A percentile compares a stretch with the other conserved stretches of the same genome.
These are phyloP conservation scores for Erebia aethiops DNA, from an alignment of 2,888 invertebrate genomes.

Conservation along the genomic window DNA sequence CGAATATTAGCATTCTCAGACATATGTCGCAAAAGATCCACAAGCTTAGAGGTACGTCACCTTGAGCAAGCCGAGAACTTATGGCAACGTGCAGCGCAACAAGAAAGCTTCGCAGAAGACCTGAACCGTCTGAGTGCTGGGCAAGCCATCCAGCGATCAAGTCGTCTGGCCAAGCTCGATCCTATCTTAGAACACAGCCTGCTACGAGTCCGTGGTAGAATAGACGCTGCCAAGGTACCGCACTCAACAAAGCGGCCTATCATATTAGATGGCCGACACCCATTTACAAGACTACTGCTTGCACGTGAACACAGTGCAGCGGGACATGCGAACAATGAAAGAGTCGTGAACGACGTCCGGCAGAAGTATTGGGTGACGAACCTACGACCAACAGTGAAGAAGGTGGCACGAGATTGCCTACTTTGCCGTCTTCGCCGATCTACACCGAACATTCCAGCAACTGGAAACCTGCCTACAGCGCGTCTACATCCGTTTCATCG, in stretches of 20 bases:
- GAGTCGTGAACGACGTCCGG: constrained; percentile 39
- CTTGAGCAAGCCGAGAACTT: constrained; percentile 17
- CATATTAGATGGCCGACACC: constrained; percentile 30
- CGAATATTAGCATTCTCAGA: constrained; percentile 10
- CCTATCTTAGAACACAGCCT: constrained; percentile 27
- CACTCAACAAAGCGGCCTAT: constrained; percentile 13
- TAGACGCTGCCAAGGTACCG: constrained; percentile 1
- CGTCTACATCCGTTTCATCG: constrained; percentile 30
- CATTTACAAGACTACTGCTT: constrained; percentile 16
- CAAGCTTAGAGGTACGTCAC: background rate
- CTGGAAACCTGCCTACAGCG: constrained; percentile 35
- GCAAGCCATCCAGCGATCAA: background rate
- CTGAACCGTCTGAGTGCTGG: constrained; percentile 20
- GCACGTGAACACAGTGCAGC: constrained; percentile 11
- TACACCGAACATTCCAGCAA: constrained; percentile 30
- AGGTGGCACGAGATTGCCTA: constrained; percentile 26
- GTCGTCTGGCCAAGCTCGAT: constrained; percentile 23
- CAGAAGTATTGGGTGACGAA: constrained; percentile 39
- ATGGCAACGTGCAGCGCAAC: constrained; percentile 5
- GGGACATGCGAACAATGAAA: constrained; percentile 25
- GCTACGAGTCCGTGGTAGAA: constrained; percentile 17
- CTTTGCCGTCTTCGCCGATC: constrained; percentile 28
- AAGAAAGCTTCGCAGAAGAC: constrained; percentile 25
- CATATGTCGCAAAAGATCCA: background rate
- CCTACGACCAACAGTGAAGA: constrained; percentile 34